Conservation (phyloP, 2,797 vertebrate species). For the Gallinago stenura region DNA sequence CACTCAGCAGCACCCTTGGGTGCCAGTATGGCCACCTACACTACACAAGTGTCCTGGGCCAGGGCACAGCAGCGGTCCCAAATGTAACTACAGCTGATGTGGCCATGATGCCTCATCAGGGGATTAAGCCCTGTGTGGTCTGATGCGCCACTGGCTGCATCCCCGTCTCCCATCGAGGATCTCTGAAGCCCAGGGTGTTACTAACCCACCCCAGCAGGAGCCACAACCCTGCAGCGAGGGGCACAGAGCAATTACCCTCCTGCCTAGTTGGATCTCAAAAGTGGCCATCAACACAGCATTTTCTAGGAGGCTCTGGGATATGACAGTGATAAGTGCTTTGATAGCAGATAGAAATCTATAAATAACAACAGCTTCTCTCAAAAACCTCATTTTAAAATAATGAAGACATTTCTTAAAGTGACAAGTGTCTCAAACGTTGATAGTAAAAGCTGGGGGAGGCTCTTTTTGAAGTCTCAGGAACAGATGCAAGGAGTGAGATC, state of each 20-base stretch:
- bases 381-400: slow-evolving; percentile 38
- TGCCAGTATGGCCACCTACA: fast-evolving
- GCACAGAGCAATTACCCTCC: background rate
- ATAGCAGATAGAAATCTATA: slow-evolving; percentile 43
- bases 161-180: fast-evolving
- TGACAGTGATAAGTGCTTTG: slow-evolving; percentile 10
- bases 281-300: background rate
- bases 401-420: slow-evolving; percentile 43
- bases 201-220: fast-evolving
- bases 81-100: fast-evolving
- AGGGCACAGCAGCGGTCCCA: fast-evolving
- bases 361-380: slow-evolving; percentile 53
- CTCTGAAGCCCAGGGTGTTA: background rate
- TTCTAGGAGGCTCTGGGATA: background rate
- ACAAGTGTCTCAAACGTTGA: background rate
- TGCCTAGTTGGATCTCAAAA: background rate
- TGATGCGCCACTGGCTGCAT: background rate
- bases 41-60: fast-evolving
- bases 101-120: background rate
- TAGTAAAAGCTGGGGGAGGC: background rate
- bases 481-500: background rate
- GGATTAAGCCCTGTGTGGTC: fast-evolving
- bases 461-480: background rate
- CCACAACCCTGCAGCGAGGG: background rate
- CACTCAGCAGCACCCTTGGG: background rate